Base-by-base conservation (phyloP, 2,888 invertebrate genomes). In the Drosophila mulleri region DNA sequence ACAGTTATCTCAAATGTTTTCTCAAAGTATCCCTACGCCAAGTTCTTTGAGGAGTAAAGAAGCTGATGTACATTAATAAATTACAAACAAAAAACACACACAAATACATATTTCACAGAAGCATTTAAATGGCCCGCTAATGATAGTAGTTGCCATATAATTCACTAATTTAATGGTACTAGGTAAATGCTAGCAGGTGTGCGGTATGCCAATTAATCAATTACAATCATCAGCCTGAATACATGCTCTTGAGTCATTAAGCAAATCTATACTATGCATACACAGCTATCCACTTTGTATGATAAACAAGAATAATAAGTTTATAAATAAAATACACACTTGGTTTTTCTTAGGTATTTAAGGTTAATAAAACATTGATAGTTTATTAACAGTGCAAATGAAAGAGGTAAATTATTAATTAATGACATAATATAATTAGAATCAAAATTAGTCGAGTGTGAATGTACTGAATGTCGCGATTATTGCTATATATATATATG, bases 1-100 rank as follows among this genome's bases (percentile, higher is more conserved):
- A 80, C 82, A 39, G 77, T 94, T 26, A 75, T 93, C 0, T 90
- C 90, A 52, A 83, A 90, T 12, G 91, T 94, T 2, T 93, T 94
- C 72, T 73, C 83, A 26, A 92, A 92, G 67, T 75, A 80, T 73
- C 92, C 86, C 0, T 87, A 87, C 54, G 64, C 56, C 6, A 80
- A 82, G 35, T 73, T 50, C 6, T 87, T 89, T 41, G 48, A 60
- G 39, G 42, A 73, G 26, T 68, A 23, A 68, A 41, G 6, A 11
- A 4, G 2, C 6, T 26, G 9, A 16, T 23, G 16, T 23, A 16
- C 11, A 23, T 11, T 39, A 37, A 16, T 23, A 23, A 53, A 11
- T 1, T 16, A 11, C 8, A 37, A 11, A 37, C 3, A 26, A 26
- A 26, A 26, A 6, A 26, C 29, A 29, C 23, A 23, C 23, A 23